Base-by-base conservation (phyloP, 2,888 invertebrate species). In the Dysmachus trigonus region DNA sequence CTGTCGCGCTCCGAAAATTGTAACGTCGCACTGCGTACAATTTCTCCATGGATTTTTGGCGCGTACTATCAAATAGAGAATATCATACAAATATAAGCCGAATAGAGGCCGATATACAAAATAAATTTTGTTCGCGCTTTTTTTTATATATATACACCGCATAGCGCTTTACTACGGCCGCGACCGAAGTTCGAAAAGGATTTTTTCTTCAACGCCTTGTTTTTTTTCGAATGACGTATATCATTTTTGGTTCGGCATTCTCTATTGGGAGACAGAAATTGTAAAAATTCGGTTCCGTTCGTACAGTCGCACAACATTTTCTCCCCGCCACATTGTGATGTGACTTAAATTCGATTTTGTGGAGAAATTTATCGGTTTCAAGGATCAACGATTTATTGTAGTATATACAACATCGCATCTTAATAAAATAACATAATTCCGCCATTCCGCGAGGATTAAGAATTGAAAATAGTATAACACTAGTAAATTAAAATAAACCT, bases 1-100 rank as follows among this genome's bases (percentile, higher is more conserved):
- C 86, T 83, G 83, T 85, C 83, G 77, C 85, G 74, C 82, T 77
- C 47, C 77, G 72, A 71, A 82, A 47, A 86, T 85, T 85, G 85
- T 74, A 85, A 85, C 76, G 85, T 85, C 77, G 62, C 71, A 71
- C 73, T 79, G 85, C 77, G 38, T 85, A 77, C 53, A 77, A 85
- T 76, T 74, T 62, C 33, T 41, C 82, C 62, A 62, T 62, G 82
- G 53, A 83, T 82, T 87, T 87, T 87, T 86, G 87, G 87, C 87
- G 85, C 87, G 87, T 72, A 87, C 77, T 51, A 87, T 83, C 15
- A 76, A 76, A 81, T 76, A 82, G 71, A 72, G 53, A 82, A 77
- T 83, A 77, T 83, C 72, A 41, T 18, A 53, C 33, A 62, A 82
- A 53, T 82, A 35, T 82, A 35, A 30, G 35, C 30, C 77, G 41